Conservation (phyloP, 2,888 invertebrate genomes). For the Limnephilus rhombicus region DNA sequence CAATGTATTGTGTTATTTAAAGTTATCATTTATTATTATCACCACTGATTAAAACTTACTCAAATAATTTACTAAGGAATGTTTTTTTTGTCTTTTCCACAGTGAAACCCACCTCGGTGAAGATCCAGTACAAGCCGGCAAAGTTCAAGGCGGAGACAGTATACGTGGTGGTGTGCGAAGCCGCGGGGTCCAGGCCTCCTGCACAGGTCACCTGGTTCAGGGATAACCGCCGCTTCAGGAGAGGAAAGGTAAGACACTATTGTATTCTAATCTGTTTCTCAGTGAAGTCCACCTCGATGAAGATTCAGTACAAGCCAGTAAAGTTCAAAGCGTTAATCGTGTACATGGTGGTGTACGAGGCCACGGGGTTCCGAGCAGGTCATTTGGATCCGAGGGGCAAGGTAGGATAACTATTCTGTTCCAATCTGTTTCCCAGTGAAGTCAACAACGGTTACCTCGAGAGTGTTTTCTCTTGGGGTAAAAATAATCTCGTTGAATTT, state of each 20-base stretch:
- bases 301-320: constrained; percentile 86
- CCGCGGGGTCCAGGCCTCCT: constrained; percentile 90
- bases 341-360: no score
- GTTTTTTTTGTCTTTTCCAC: constrained; percentile 66
- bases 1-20: no score
- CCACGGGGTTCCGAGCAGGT: constrained; percentile 85
- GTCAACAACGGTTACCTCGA: no score
- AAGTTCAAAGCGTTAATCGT: constrained; percentile 87
- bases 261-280: constrained; percentile 66
- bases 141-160: constrained; percentile 88
- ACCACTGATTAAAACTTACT: no score
- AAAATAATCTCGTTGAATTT: no score
- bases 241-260: constrained; percentile 81
- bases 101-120: constrained; percentile 90
- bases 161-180: constrained; percentile 88
- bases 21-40: neutral
- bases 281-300: constrained; percentile 90
- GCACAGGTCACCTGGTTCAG: constrained; percentile 92
- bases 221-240: constrained; percentile 86
- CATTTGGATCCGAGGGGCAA: no score
- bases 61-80: neutral
- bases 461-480: no score
- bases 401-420: constrained; percentile 74
- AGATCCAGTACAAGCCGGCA: constrained; percentile 86
- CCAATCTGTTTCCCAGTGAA: constrained; percentile 79